These are phyloP conservation scores for Heliocidaris erythrogramma DNA, from an alignment of 35 echinoderm and acorn worm species.

Conservation along the genomic window DNA sequence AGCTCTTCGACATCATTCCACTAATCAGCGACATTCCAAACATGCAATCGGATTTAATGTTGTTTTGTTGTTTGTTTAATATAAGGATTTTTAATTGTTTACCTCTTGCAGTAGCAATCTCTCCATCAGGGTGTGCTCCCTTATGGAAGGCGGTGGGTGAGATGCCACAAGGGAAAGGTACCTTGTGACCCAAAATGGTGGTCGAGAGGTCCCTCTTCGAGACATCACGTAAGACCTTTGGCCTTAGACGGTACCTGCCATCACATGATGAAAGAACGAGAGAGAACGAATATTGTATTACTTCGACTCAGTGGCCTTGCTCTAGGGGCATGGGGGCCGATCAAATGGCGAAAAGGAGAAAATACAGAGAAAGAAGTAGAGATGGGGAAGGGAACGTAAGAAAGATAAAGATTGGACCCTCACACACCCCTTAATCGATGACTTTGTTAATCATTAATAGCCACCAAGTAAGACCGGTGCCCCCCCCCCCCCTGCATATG, in stretches of 20 bases:
- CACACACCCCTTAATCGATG: no score
- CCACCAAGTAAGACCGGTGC: no score
- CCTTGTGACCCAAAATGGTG: conserved; percentile 65
- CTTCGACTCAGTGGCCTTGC: not conserved
- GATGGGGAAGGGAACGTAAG: not conserved
- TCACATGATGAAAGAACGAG: not conserved
- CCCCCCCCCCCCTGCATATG: no score
- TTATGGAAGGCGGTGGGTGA: conserved; percentile 71
- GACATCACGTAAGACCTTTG: conserved; percentile 76
- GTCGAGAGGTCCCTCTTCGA: conserved; percentile 74
- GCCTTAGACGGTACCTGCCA: conserved; percentile 65
- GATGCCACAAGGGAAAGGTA: conserved; percentile 69
- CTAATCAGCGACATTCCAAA: no score
- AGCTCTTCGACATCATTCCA: no score
- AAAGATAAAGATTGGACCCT: not conserved
- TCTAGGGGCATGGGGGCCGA: not conserved
- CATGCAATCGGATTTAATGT: no score
- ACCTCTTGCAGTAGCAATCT: conserved; percentile 85
- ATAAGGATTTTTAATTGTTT: not conserved
- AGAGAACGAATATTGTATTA: not conserved
- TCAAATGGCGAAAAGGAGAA: not conserved
- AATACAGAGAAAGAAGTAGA: no score
- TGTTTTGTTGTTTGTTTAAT: not conserved
- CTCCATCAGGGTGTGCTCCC: conserved; percentile 70
- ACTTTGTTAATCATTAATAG: no score